A percentile compares a stretch with the other conserved stretches of the same genome.
Conservation (phyloP, 2,113 vertebrate species). For the Vombatus ursinus region DNA sequence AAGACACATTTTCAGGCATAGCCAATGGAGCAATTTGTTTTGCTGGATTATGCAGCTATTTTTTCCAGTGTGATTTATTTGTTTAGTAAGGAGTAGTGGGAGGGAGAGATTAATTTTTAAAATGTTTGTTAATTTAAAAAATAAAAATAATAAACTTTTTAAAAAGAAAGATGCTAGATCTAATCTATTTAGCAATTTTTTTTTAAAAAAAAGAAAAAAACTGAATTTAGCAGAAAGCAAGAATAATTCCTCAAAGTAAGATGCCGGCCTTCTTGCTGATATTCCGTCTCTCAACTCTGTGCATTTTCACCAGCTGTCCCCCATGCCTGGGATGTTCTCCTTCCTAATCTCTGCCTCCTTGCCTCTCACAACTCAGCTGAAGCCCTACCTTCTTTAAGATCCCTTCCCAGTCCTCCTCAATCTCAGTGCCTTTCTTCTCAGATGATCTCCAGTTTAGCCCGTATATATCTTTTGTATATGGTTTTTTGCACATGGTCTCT, state of each 20-base stretch:
- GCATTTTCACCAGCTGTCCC: neutral
- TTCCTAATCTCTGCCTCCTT: neutral
- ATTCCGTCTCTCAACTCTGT: neutral
- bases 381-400: neutral
- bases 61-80: neutral
- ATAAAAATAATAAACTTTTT: neutral
- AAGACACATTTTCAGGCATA: neutral
- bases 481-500: neutral
- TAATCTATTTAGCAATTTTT: neutral
- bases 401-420: too few species aligned
- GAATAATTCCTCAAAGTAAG: neutral
- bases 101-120: neutral
- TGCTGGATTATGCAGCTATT: neutral
- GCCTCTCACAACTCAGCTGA: neutral
- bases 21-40: neutral
- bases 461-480: neutral
- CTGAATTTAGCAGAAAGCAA: too few species aligned
- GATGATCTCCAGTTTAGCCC: neutral
- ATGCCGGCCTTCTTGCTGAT: neutral
- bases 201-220: too few species aligned
- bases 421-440: neutral
- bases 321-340: neutral
- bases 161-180: neutral
- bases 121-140: neutral
- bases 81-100: neutral